Percentiles rank a stretch among this genome's conserved stretches.
Evolutionary conservation across 2,888 invertebrate species (phyloP).

Genomic region (Acrocera orbiculus): DNA sequence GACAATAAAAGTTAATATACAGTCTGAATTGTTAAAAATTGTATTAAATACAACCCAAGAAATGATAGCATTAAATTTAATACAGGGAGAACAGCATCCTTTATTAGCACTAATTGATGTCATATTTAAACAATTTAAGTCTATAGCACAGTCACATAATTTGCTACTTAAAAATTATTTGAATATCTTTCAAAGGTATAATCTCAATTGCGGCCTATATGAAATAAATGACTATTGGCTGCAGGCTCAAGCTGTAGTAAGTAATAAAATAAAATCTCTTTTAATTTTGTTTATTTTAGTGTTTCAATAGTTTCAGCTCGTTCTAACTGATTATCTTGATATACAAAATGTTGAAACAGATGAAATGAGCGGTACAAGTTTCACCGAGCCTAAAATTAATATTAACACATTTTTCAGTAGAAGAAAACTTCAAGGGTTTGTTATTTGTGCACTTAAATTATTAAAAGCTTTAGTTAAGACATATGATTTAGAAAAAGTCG

Average conservation of each 20-base stretch:
- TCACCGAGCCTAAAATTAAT: slow-evolving; percentile 28
- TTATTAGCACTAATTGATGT: slow-evolving; percentile 49
- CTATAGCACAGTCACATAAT: slow-evolving; percentile 60
- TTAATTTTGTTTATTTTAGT: slow-evolving; percentile 3
- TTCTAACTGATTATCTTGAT: slow-evolving; percentile 74
- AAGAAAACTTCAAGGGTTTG: slow-evolving; percentile 27
- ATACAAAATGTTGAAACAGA: slow-evolving; percentile 55
- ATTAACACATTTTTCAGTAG: slow-evolving; percentile 35
- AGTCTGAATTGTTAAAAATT: slow-evolving; percentile 61
- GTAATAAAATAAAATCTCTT: slow-evolving; percentile 18
- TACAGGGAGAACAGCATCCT: slow-evolving; percentile 26
- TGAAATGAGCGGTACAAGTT: slow-evolving; percentile 34
- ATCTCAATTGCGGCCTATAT: slow-evolving; percentile 34
- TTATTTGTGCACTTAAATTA: not conserved
- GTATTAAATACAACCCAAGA: slow-evolving; percentile 65
- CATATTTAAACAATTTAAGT: slow-evolving; percentile 66
- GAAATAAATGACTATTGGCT: slow-evolving; percentile 72
- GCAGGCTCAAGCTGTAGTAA: slow-evolving; percentile 73
- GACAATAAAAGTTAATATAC: slow-evolving; percentile 66
- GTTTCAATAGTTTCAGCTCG: slow-evolving; percentile 52
- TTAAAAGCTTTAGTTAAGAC: slow-evolving; percentile 8
- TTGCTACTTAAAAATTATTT: slow-evolving; percentile 46
- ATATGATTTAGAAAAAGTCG: slow-evolving; percentile 37
- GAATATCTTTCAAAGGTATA: slow-evolving; percentile 41
- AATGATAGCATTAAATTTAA: slow-evolving; percentile 37